Percentiles rank a stretch among this genome's conserved stretches.
Conservation (phyloP, 2,113 vertebrate genomes). For the Callorhinus ursinus region DNA sequence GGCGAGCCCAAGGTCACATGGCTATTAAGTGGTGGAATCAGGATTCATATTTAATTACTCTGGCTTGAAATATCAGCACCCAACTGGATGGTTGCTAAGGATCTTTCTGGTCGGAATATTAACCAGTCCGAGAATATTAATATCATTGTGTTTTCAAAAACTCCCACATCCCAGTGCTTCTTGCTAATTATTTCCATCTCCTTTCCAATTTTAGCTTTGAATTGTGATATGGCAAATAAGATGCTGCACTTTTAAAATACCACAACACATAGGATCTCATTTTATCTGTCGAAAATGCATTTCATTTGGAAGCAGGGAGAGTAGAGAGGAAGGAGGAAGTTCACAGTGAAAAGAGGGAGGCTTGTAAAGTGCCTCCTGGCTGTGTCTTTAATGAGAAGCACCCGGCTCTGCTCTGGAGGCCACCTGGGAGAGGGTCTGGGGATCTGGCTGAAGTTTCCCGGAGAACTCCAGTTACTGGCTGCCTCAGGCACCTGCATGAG, state of each 20-base stretch:
- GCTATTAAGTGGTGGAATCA: not conserved
- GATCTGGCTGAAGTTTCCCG: not conserved
- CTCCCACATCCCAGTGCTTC: not conserved
- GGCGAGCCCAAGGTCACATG: not conserved
- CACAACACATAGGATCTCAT: not conserved
- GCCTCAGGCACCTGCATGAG: not conserved
- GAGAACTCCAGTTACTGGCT: not conserved
- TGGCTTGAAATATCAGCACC: slow-evolving; percentile 25
- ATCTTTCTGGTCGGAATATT: not conserved
- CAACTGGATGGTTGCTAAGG: not conserved
- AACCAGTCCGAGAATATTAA: not conserved
- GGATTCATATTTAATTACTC: not conserved
- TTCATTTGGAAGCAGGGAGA: slow-evolving; percentile 33
- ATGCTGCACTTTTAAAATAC: not conserved
- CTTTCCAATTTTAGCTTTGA: slow-evolving; percentile 1
- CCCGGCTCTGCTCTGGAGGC: not conserved
- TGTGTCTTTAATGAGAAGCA: slow-evolving; percentile 49
- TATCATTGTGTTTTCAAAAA: not conserved
- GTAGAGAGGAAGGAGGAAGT: slow-evolving; percentile 1
- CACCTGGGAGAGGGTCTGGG: not conserved
- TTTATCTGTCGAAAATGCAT: slow-evolving; percentile 7
- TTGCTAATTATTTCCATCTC: slow-evolving; percentile 1
- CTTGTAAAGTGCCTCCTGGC: not conserved
- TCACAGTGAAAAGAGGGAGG: slow-evolving; percentile 32
- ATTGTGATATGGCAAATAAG: not conserved